Evolutionary conservation across 2,888 invertebrate species (phyloP).

Genomic region (Pyralis farinalis): DNA sequence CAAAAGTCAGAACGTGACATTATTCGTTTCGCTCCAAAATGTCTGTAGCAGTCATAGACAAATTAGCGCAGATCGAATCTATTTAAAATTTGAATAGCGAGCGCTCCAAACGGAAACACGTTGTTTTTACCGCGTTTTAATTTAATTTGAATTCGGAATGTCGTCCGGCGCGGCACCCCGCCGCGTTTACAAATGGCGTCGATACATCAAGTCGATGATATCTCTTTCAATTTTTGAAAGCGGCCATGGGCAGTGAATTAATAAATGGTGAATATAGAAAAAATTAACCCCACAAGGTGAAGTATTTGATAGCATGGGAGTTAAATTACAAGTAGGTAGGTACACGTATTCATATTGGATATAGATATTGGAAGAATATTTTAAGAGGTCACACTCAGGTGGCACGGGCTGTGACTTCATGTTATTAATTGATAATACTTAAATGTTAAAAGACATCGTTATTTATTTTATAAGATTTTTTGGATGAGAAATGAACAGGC

Average conservation of each 20-base stretch:
- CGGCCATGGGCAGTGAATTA: slow-evolving; percentile 61
- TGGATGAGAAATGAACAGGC: not conserved
- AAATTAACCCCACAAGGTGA: slow-evolving; percentile 49
- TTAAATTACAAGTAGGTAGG: slow-evolving; percentile 18
- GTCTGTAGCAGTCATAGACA: slow-evolving; percentile 61
- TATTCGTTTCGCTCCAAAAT: slow-evolving; percentile 22
- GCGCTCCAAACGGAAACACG: slow-evolving; percentile 62
- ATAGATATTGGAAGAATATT: slow-evolving; percentile 4
- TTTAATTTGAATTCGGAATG: slow-evolving; percentile 76
- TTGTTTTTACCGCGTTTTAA: slow-evolving; percentile 77
- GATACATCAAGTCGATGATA: slow-evolving; percentile 78
- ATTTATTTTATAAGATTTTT: not conserved
- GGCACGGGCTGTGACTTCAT: not conserved
- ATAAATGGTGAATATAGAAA: slow-evolving; percentile 51
- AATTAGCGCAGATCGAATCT: slow-evolving; percentile 76
- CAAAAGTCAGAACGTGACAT: slow-evolving; percentile 18
- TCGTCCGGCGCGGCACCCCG: slow-evolving; percentile 63
- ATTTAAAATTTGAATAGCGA: slow-evolving; percentile 58
- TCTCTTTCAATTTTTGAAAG: slow-evolving; percentile 76
- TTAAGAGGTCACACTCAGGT: not conserved
- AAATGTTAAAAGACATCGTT: not conserved
- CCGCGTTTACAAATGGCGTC: slow-evolving; percentile 72
- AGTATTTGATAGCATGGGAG: slow-evolving; percentile 43
- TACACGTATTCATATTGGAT: slow-evolving; percentile 5
- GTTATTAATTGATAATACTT: not conserved